Percentiles rank a stretch among this genome's conserved stretches.
These are phyloP conservation scores for Cyprinella venusta DNA, from an alignment of 2,797 vertebrate genomes.

Conservation along the genomic window DNA sequence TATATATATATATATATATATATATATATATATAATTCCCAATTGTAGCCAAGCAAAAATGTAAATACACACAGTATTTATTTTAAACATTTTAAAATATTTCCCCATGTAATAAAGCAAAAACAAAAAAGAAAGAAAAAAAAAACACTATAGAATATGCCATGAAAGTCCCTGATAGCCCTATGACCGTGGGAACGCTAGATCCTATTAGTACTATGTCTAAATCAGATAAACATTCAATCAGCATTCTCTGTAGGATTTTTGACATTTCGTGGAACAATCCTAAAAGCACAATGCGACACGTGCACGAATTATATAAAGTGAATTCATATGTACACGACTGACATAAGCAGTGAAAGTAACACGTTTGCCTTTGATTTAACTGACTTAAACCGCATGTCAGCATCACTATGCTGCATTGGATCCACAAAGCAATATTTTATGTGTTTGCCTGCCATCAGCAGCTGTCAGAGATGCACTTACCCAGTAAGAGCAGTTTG, in stretches of 20 bases:
- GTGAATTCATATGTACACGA: not conserved
- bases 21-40: not conserved
- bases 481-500: constrained; percentile 95
- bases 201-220: not conserved
- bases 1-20: too few relatives aligned
- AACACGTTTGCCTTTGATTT: not conserved
- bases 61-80: not conserved
- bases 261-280: not conserved
- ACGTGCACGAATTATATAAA: not conserved
- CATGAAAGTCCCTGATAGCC: not conserved
- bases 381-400: not conserved
- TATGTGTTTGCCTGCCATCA: not conserved
- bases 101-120: not conserved
- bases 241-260: not conserved
- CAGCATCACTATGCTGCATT: not conserved
- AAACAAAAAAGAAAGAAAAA: not conserved
- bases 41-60: not conserved
- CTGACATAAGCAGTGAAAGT: not conserved
- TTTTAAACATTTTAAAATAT: not conserved
- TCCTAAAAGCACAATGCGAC: not conserved
- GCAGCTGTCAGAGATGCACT: constrained; percentile 55
- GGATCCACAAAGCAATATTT: not conserved
- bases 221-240: not conserved
- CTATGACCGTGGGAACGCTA: not conserved
- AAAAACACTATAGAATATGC: not conserved